Evolutionary conservation across 2,113 vertebrate species (phyloP).

Genomic region (Morone saxatilis): DNA sequence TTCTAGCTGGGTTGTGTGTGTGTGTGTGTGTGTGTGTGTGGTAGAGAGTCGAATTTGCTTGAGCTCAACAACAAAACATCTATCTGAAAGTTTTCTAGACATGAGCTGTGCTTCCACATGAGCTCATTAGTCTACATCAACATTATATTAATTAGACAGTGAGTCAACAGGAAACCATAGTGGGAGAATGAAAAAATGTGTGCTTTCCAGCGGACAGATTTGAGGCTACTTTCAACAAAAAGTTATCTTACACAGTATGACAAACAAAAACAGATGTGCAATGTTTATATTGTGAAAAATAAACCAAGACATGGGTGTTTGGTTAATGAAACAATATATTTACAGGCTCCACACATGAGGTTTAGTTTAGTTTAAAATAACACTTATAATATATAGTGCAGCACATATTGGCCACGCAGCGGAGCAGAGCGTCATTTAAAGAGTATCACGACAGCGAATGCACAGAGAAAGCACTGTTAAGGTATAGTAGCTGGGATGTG

Average conservation of each 20-base stretch:
- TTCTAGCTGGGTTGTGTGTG: background rate
- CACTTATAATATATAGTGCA: background rate
- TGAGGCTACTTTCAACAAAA: background rate
- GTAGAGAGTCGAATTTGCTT: slow-evolving; percentile 11
- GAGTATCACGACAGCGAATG: no score
- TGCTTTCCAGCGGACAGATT: slow-evolving; percentile 14
- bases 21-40: background rate
- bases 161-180: slow-evolving; percentile 46
- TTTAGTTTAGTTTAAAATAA: background rate
- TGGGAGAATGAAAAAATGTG: slow-evolving; percentile 28
- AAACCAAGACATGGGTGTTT: background rate
- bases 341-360: background rate
- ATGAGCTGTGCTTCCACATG: slow-evolving; percentile 22
- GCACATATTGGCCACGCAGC: no score
- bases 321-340: background rate
- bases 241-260: background rate
- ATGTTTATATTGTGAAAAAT: background rate
- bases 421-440: no score
- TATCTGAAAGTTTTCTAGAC: slow-evolving; percentile 37
- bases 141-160: slow-evolving; percentile 33
- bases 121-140: slow-evolving; percentile 24
- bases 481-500: no score
- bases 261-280: background rate
- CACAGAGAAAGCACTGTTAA: no score
- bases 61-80: slow-evolving; percentile 50